Conservation (phyloP, 2,113 vertebrate genomes). For the Burhinus bistriatus region DNA sequence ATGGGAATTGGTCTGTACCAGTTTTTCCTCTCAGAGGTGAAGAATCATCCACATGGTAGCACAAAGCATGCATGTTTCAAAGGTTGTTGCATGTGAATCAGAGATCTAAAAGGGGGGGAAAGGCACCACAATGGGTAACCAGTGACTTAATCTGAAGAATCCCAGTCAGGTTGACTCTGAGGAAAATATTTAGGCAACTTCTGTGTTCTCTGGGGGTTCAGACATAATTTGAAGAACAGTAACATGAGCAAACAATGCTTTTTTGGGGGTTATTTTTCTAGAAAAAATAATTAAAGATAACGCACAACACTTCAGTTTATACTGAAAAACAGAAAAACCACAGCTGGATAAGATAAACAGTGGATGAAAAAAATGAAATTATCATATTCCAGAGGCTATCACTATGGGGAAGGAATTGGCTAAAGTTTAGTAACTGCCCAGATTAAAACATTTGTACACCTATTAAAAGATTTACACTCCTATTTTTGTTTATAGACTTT, state of each 20-base stretch:
- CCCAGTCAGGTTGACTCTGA: neutral
- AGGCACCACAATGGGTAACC: neutral
- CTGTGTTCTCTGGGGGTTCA: neutral
- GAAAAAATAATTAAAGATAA: neutral
- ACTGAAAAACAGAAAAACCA: neutral
- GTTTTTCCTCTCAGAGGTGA: neutral
- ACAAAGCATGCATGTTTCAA: neutral
- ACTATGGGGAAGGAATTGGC: neutral
- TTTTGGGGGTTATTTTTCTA: neutral
- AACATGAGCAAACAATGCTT: neutral
- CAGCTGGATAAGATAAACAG: neutral
- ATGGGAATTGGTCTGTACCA: neutral
- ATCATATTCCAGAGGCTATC: neutral
- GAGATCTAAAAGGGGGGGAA: neutral
- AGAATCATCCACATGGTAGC: neutral
- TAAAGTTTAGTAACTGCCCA: neutral
- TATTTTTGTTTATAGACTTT: neutral
- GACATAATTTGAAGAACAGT: neutral
- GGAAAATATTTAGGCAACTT: neutral
- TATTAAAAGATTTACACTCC: neutral
- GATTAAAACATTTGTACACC: neutral
- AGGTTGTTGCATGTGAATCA: neutral
- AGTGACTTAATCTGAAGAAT: neutral
- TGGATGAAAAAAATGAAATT: neutral
- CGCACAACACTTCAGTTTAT: neutral